phyloP scores from a whole-genome alignment of 2,888 invertebrate genomes.

The Oscheius sp. region DNA sequence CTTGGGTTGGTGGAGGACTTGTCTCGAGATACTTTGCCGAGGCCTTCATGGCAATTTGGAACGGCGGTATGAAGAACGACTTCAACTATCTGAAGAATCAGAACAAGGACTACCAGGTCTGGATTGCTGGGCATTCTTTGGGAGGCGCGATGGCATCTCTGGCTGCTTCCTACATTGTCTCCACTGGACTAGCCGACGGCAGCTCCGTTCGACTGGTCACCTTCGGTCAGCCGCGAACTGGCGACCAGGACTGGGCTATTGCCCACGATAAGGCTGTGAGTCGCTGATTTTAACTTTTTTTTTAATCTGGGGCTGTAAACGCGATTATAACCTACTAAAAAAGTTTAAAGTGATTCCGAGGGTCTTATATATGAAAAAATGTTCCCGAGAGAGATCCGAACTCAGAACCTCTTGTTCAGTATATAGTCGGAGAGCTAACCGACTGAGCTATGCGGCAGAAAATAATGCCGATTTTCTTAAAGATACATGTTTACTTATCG shows the following conservation, averaged over 20 bases:
- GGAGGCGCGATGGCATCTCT: slow-evolving; percentile 64
- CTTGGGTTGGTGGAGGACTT: slow-evolving; percentile 50
- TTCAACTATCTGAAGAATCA: slow-evolving; percentile 40
- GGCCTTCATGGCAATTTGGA: slow-evolving; percentile 52
- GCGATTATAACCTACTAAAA: not conserved
- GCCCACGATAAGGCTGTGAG: slow-evolving; percentile 49
- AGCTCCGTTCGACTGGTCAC: slow-evolving; percentile 54
- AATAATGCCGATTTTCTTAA: too few relatives aligned
- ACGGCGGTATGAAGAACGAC: slow-evolving; percentile 50
- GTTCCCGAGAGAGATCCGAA: too few relatives aligned
- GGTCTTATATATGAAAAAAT: not conserved
- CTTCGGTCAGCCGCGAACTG: slow-evolving; percentile 65
- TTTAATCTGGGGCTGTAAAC: not conserved
- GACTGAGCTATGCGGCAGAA: too few relatives aligned
- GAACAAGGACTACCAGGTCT: slow-evolving; percentile 51
- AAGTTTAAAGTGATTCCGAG: not conserved
- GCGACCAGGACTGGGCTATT: slow-evolving; percentile 56
- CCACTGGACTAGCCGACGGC: slow-evolving; percentile 38
- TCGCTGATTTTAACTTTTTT: not conserved
- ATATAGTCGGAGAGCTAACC: too few relatives aligned
- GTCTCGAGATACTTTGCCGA: slow-evolving; percentile 55
- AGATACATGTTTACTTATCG: too few relatives aligned
- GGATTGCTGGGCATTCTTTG: slow-evolving; percentile 57
- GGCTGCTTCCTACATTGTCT: slow-evolving; percentile 50
- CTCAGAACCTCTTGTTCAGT: too few relatives aligned